These are phyloP conservation scores for Pempheris klunzingeri DNA, from an alignment of 2,797 vertebrate genomes.

Conservation along the genomic window DNA sequence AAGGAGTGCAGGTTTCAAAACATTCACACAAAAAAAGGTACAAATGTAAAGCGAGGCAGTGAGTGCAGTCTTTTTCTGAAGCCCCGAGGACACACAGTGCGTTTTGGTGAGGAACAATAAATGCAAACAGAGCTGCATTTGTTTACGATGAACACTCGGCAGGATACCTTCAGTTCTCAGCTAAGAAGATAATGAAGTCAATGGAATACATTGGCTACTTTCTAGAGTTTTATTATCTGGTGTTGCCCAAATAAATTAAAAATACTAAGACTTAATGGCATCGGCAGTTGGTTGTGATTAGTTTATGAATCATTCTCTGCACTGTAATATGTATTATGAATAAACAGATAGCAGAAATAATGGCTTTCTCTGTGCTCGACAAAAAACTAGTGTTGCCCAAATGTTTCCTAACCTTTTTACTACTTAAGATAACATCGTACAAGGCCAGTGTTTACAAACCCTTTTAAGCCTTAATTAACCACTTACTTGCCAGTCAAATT, in stretches of 20 bases:
- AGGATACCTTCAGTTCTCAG: slow-evolving; percentile 25
- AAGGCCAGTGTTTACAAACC: slow-evolving; percentile 40
- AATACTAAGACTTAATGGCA: slow-evolving; percentile 28
- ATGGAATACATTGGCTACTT: slow-evolving; percentile 30
- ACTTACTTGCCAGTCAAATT: slow-evolving; percentile 55
- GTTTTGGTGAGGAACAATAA: neutral
- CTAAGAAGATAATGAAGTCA: slow-evolving; percentile 33
- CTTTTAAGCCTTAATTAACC: slow-evolving; percentile 61
- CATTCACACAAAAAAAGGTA: neutral
- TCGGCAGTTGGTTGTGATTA: slow-evolving; percentile 26
- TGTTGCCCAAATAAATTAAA: slow-evolving; percentile 46
- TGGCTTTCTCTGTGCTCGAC: slow-evolving; percentile 14
- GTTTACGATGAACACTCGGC: slow-evolving; percentile 21
- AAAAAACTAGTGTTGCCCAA: slow-evolving; percentile 21
- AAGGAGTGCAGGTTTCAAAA: slow-evolving; percentile 18
- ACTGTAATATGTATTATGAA: slow-evolving; percentile 42
- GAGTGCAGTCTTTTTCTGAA: neutral
- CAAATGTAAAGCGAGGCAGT: neutral
- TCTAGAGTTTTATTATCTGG: slow-evolving; percentile 41
- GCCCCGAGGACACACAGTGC: neutral
- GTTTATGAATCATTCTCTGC: slow-evolving; percentile 40
- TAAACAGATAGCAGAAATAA: slow-evolving; percentile 45
- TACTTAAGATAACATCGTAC: slow-evolving; percentile 40
- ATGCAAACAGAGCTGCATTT: slow-evolving; percentile 17
- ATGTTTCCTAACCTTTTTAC: slow-evolving; percentile 42